Evolutionary conservation across 2,888 invertebrate genomes (phyloP).

Genomic region (Dascillus cervinus): DNA sequence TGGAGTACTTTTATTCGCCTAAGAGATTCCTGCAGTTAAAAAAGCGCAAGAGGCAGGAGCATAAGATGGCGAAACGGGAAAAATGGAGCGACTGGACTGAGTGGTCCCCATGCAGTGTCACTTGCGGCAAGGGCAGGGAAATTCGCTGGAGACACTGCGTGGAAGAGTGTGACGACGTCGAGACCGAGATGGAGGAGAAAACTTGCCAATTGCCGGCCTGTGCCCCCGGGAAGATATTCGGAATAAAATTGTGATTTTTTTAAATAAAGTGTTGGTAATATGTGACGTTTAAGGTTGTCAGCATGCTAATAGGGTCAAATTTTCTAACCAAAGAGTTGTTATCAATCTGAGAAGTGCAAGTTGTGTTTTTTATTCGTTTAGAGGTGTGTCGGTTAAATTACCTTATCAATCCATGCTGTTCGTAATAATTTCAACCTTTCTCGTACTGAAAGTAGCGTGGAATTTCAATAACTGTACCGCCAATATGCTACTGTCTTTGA

Average conservation of each 20-base stretch:
- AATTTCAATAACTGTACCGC: conserved; percentile 17
- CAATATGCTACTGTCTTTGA: conserved; percentile 30
- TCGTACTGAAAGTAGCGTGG: conserved; percentile 4
- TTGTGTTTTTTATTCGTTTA: background rate
- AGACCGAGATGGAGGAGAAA: conserved; percentile 48
- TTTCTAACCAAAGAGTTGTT: background rate
- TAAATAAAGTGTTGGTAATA: conserved; percentile 2
- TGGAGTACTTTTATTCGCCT: too few species aligned
- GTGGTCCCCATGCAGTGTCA: conserved; percentile 58
- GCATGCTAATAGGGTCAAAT: background rate
- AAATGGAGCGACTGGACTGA: conserved; percentile 48
- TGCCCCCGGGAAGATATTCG: conserved; percentile 37
- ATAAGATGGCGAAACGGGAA: conserved; percentile 7
- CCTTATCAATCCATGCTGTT: conserved; percentile 6
- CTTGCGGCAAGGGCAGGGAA: conserved; percentile 54
- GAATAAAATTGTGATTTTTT: conserved; percentile 18
- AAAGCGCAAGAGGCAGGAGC: background rate
- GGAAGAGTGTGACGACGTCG: conserved; percentile 37
- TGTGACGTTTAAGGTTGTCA: background rate
- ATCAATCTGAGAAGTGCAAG: background rate
- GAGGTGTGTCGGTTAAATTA: too few species aligned
- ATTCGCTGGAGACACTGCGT: conserved; percentile 50
- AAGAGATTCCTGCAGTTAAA: too few species aligned
- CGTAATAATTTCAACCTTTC: conserved; percentile 1
- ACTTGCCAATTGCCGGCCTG: conserved; percentile 45